These are phyloP conservation scores for Ellobium chinense DNA, from an alignment of 2,888 invertebrate genomes.

Conservation along the genomic window DNA sequence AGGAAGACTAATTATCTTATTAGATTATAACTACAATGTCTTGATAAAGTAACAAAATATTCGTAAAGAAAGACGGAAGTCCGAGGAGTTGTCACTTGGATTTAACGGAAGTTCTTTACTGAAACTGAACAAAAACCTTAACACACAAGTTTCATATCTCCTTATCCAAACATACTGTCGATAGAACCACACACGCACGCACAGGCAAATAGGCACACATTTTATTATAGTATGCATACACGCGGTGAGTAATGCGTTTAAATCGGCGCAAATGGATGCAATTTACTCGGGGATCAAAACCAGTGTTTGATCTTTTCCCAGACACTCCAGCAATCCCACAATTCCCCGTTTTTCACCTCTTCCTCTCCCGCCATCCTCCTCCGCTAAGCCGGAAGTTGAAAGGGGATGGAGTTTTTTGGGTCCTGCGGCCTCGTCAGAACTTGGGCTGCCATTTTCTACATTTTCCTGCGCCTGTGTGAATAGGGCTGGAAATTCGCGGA, in stretches of 20 bases:
- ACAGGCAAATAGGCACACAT: not conserved
- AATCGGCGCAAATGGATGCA: not conserved
- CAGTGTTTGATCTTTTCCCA: not conserved
- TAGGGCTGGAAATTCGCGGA: not conserved
- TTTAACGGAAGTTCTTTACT: too few species aligned
- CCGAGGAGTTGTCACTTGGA: too few species aligned
- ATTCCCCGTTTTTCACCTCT: not conserved
- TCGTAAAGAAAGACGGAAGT: too few species aligned
- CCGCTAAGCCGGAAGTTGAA: not conserved
- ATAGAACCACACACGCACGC: not conserved
- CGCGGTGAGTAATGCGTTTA: not conserved
- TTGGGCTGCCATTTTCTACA: not conserved
- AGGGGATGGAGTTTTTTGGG: not conserved
- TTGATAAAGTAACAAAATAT: too few species aligned
- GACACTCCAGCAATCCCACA: not conserved
- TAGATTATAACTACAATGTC: too few species aligned
- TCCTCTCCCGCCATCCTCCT: not conserved
- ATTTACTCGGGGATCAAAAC: not conserved
- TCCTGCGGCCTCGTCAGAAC: not conserved
- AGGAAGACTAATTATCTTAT: too few species aligned
- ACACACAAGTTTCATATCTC: too few species aligned
- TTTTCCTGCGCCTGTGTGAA: not conserved
- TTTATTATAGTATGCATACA: too few species aligned
- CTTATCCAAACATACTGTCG: too few species aligned
- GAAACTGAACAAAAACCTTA: too few species aligned